Percentiles rank a stretch among this genome's conserved stretches.
Evolutionary conservation across 2,113 vertebrate species (phyloP).

Genomic region (Etia nguti): DNA sequence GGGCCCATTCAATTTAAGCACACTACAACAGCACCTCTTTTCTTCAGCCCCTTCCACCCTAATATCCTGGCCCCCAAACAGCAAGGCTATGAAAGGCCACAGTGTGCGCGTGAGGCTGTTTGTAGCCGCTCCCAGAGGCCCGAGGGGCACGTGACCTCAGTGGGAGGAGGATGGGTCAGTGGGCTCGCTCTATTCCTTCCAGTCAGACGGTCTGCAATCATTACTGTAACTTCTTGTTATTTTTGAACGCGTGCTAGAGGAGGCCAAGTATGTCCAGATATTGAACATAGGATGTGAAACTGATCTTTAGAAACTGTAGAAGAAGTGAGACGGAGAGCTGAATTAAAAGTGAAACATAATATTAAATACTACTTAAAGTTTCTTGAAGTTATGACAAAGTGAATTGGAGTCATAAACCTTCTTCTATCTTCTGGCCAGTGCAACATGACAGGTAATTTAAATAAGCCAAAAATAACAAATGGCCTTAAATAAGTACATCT

Average conservation of each 20-base stretch:
- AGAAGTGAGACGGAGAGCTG: not conserved
- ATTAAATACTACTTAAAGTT: not conserved
- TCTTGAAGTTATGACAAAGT: not conserved
- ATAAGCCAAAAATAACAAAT: not conserved
- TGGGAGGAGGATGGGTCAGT: slow-evolving; percentile 3
- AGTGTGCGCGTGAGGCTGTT: slow-evolving; percentile 17
- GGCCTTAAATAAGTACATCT: slow-evolving; percentile 6
- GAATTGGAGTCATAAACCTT: not conserved
- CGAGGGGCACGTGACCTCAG: slow-evolving; percentile 11
- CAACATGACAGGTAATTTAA: not conserved
- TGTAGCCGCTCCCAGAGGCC: slow-evolving; percentile 10
- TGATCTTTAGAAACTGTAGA: not conserved
- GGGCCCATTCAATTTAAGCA: not conserved
- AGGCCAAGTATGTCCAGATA: not conserved
- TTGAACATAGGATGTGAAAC: not conserved
- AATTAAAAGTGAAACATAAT: not conserved
- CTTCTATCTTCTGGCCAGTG: not conserved
- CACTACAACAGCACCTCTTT: slow-evolving; percentile 29
- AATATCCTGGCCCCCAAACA: slow-evolving; percentile 17
- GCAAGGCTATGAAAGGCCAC: slow-evolving; percentile 45
- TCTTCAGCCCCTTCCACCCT: slow-evolving; percentile 11
- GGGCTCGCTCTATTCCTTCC: not conserved
- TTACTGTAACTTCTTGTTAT: slow-evolving; percentile 5
- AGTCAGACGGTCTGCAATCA: slow-evolving; percentile 10
- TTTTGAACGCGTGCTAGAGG: not conserved